phyloP scores from a whole-genome alignment of 2,113 vertebrate species.

The Sylvilagus bachmani region DNA sequence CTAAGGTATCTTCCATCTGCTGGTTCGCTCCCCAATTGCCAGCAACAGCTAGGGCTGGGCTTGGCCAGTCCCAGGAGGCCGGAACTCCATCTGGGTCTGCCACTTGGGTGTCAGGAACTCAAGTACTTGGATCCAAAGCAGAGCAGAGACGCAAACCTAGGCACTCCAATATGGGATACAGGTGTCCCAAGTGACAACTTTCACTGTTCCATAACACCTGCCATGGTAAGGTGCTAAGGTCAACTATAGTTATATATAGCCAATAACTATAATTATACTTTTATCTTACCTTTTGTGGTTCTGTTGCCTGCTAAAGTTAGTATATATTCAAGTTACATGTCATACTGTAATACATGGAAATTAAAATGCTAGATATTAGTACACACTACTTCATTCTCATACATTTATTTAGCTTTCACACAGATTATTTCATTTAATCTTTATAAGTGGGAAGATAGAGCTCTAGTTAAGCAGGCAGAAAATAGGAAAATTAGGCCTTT shows the following conservation, averaged over 20 bases:
- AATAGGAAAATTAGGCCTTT: neutral
- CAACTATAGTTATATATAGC: neutral
- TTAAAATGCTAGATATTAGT: slow-evolving; percentile 3
- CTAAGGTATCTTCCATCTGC: no score
- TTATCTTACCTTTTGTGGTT: slow-evolving; percentile 1
- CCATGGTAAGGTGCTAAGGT: neutral
- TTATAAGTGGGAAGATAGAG: neutral
- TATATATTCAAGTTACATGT: slow-evolving; percentile 14
- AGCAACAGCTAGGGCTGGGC: no score
- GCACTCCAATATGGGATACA: no score
- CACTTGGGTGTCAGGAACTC: no score
- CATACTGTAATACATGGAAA: neutral
- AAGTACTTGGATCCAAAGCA: no score
- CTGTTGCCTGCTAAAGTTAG: slow-evolving; percentile 24
- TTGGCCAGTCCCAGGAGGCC: no score
- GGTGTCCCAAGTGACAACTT: no score
- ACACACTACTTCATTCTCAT: neutral
- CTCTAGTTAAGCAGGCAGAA: neutral
- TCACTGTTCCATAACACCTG: no score
- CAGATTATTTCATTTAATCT: slow-evolving; percentile 49
- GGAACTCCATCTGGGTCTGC: no score
- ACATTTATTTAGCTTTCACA: neutral
- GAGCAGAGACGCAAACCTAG: no score
- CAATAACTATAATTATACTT: neutral
- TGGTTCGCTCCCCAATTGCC: no score